Evolutionary conservation across 2,797 vertebrate species (phyloP), one percentile per base, ranked within the genome.

Genomic region (Microctenopoma stevenorrisi): DNA sequence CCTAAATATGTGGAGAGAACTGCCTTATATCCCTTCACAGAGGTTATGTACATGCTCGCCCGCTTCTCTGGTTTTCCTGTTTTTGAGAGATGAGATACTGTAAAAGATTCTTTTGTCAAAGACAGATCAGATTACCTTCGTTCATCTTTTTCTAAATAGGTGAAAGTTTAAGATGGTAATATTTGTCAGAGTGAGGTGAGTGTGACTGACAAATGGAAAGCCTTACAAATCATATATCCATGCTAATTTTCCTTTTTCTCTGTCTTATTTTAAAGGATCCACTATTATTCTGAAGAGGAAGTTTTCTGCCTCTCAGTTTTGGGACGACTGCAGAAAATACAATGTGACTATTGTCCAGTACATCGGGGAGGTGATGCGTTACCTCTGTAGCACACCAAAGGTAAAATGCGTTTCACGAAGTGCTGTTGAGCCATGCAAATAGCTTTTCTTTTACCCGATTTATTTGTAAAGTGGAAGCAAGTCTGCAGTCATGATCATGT

Each of bases 301-400:
- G 90, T 97, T 98, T 90, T 98, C 96, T 66, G 94, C 94, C 67
- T 96, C 94, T 57, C 94, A 95, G 75, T 97, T 97, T 79, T 97
- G 96, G 96, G 94, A 94, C 1, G 96, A 98, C 78, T 97, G 96
- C 89, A 94, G 96, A 79, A 96, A 95, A 79, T 80, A 96, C 58
- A 94, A 93, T 0, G 94, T 95, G 71, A 97, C 96, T 0, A 93
- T 95, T 28, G 89, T 97, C 73, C 95, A 96, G 88, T 97, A 97
- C 68, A 96, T 97, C 0, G 96, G 96, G 56, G 96, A 97, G 72
- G 90, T 96, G 68, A 94, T 97, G 86, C 94, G 95, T 25, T 97
- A 97, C 81, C 93, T 97, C 53, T 96, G 95, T 76, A 95, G 91
- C 47, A 72, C 90, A 22, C 92, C 94, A 1, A 89, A 93, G 95